phyloP scores from a whole-genome alignment of 1,140 invertebrate genomes.

The Muscidifurax raptorellus region DNA sequence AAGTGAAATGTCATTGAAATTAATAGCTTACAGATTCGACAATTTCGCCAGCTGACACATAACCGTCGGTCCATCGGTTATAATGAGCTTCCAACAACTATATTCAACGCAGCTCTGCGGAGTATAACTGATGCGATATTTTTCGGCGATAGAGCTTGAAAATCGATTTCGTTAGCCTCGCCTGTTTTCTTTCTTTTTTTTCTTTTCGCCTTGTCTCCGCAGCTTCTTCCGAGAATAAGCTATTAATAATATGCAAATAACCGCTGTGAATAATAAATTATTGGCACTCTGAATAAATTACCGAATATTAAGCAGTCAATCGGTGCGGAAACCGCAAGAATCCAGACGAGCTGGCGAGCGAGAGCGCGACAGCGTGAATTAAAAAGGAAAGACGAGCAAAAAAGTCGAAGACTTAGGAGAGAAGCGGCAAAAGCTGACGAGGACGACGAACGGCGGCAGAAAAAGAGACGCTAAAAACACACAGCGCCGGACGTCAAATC shows the following conservation, averaged over 20 bases:
- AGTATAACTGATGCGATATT: constrained; percentile 15
- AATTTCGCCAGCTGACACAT: constrained; percentile 8
- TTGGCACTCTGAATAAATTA: constrained; percentile 16
- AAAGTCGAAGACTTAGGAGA: no score
- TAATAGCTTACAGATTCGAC: background rate
- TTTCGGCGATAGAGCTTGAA: background rate
- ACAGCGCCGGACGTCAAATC: background rate
- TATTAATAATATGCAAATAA: constrained; percentile 23
- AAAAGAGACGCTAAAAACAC: background rate
- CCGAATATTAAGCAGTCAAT: background rate
- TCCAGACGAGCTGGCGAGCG: no score
- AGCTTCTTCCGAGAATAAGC: background rate
- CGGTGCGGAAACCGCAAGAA: background rate
- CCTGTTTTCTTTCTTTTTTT: background rate
- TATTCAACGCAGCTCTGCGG: background rate
- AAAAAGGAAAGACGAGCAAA: background rate
- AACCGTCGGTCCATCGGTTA: background rate
- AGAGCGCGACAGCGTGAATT: background rate
- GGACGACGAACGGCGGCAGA: background rate
- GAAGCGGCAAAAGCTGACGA: no score
- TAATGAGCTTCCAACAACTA: no score
- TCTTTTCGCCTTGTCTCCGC: background rate
- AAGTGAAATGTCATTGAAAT: background rate
- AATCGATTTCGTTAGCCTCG: constrained; percentile 4
- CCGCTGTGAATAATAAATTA: constrained; percentile 41